Evolutionary conservation across 2,888 invertebrate species (phyloP).

Genomic region (Sinopyrophorus schimmeli): DNA sequence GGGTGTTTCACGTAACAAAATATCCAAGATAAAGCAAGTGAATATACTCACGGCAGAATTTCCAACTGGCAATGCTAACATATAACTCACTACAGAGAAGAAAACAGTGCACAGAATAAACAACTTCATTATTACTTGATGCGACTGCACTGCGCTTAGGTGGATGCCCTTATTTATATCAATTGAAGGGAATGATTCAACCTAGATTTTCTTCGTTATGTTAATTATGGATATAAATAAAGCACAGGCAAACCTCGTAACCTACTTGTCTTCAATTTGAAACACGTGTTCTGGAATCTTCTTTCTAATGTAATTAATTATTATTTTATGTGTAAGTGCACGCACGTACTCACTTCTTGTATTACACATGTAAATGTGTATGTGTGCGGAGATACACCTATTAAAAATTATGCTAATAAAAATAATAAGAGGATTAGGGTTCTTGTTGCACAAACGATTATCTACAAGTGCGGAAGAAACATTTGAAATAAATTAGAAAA

Average conservation of each 20-base stretch:
- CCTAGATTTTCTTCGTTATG: conserved; percentile 23
- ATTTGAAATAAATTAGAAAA: too few species aligned
- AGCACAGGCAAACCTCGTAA: conserved; percentile 31
- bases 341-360: conserved; percentile 5
- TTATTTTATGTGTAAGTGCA: background rate
- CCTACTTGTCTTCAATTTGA: conserved; percentile 26
- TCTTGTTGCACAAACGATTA: too few species aligned
- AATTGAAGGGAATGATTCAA: conserved; percentile 31
- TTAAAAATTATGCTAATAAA: too few species aligned
- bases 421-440: too few species aligned
- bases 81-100: conserved; percentile 11
- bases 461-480: too few species aligned
- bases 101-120: conserved; percentile 20
- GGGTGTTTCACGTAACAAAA: conserved; percentile 13
- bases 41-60: conserved; percentile 36
- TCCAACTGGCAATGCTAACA: conserved; percentile 32
- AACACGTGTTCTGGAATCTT: conserved; percentile 22
- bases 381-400: too few species aligned
- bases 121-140: conserved; percentile 22
- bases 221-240: conserved; percentile 24
- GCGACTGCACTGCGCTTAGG: conserved; percentile 15
- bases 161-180: conserved; percentile 32
- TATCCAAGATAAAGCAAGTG: background rate
- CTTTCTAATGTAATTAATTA: background rate
- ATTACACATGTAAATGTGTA: too few species aligned